phyloP scores from a whole-genome alignment of 2,113 vertebrate genomes.

The Vulpes vulpes region DNA sequence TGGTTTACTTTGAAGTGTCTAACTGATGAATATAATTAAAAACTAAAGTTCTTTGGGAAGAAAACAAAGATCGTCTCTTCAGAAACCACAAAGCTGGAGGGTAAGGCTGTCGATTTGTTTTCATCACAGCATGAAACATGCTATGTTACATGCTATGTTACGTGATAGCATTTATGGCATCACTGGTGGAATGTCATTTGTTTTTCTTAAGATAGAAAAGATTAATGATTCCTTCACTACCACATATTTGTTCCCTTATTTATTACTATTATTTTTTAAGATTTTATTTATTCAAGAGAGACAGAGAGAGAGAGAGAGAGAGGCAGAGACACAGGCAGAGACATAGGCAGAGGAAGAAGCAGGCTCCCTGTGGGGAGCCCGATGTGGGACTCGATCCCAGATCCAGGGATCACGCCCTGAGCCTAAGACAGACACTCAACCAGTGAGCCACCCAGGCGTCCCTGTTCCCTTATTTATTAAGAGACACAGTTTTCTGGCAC shows the following conservation, averaged over 20 bases:
- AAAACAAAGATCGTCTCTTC: constrained; percentile 14
- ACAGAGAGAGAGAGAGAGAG: too few species aligned
- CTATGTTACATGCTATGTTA: neutral
- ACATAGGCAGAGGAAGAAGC: too few species aligned
- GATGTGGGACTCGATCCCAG: too few species aligned
- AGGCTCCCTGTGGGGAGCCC: too few species aligned
- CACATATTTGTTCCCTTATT: neutral
- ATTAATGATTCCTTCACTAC: constrained; percentile 18
- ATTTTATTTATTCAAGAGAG: too few species aligned
- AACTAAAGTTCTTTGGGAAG: neutral
- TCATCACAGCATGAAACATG: neutral
- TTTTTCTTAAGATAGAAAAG: neutral
- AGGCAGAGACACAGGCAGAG: too few species aligned
- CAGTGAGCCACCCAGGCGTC: too few species aligned
- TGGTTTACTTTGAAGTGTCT: constrained; percentile 66
- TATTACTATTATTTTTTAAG: constrained; percentile 22
- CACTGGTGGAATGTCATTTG: neutral
- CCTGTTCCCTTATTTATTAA: constrained; percentile 49
- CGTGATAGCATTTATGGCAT: neutral
- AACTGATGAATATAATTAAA: constrained; percentile 63
- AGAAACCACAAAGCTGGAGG: neutral
- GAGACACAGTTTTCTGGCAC: constrained; percentile 74
- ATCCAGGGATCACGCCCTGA: too few species aligned
- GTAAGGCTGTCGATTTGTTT: constrained; percentile 45
- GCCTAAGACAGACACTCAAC: too few species aligned